These are phyloP conservation scores for Eutolmus rufibarbis DNA, from an alignment of 2,888 invertebrate genomes.

Conservation along the genomic window DNA sequence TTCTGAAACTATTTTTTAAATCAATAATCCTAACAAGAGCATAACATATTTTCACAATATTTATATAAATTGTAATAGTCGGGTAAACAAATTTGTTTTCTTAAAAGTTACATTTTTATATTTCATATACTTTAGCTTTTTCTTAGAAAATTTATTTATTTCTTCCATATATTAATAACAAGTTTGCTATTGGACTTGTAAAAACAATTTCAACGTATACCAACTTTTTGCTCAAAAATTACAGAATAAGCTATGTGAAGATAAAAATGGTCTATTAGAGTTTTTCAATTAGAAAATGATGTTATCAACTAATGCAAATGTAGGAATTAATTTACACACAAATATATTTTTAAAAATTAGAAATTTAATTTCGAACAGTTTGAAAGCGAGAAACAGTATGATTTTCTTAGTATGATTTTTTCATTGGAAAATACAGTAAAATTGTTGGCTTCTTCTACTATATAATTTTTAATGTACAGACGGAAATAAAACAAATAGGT, in stretches of 20 bases:
- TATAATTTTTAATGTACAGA: background rate
- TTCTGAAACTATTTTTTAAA: background rate
- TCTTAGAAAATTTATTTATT: too few relatives aligned
- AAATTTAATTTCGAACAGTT: slow-evolving; percentile 1
- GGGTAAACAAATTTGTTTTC: too few relatives aligned
- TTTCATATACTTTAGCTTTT: too few relatives aligned
- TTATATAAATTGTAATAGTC: too few relatives aligned
- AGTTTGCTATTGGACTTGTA: too few relatives aligned
- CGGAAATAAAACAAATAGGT: background rate
- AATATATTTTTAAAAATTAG: background rate
- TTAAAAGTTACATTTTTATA: too few relatives aligned
- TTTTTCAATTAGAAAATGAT: background rate
- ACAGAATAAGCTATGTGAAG: too few relatives aligned
- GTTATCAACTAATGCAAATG: background rate
- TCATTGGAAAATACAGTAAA: background rate
- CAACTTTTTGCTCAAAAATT: too few relatives aligned
- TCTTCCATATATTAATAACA: too few relatives aligned
- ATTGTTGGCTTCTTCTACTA: background rate
- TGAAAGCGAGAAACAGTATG: background rate
- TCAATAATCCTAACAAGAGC: background rate
- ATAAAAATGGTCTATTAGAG: too few relatives aligned
- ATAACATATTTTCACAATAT: too few relatives aligned
- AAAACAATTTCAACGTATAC: too few relatives aligned
- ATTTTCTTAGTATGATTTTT: background rate
- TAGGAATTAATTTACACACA: background rate